Base-by-base conservation (phyloP, 92 coral and sea anemone species). In the Actinostola sp. region DNA sequence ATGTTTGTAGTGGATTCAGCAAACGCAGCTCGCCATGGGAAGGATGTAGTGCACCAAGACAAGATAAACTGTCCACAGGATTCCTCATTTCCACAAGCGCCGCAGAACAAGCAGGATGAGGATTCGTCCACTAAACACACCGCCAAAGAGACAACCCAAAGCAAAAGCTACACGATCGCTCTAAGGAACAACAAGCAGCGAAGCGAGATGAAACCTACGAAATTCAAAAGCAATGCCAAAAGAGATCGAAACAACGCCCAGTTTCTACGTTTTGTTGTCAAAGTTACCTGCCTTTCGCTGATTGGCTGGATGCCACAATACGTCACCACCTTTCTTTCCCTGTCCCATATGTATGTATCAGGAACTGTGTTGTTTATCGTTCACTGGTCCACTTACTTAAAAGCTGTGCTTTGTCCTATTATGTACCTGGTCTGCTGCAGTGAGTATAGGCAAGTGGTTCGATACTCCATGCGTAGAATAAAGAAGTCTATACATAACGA, bases 241-340 rank as follows among this genome's bases (percentile, higher is more conserved):
- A 25, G 7, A 11, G 81, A 75, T 66, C 68, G 19, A 23, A 10
- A 50, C 12, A 51, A 64, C 23, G 30, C 20, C 9, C 81, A 75
- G 41, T 75, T 75, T 31, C 11, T 75, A 4, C n/a, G 29, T 5
- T 19, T 75, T 29, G 12, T 63, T 0, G 2, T 50, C 33, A 8
- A 51, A 0, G 16, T 38, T 6, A 63, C 64, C 39, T 63, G 56
- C 20, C 16, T 75, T 11, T 75, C 81, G 1, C 36, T 75, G 54
- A 51, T 75, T 64, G 73, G 81, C 16, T 75, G 81, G 81, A 23
- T 54, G 8, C 81, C 72, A 4, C 24, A 1, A 8, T 63, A 50
- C 42, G 61, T 39, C 3, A 46, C 14, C 19, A 35, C 7, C 0
- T 25, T 51, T 26, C 17, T 63, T 6, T 9, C 12, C 14, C 17